Base-by-base conservation (phyloP, 2,797 vertebrate species). In the Borostomias antarcticus region DNA sequence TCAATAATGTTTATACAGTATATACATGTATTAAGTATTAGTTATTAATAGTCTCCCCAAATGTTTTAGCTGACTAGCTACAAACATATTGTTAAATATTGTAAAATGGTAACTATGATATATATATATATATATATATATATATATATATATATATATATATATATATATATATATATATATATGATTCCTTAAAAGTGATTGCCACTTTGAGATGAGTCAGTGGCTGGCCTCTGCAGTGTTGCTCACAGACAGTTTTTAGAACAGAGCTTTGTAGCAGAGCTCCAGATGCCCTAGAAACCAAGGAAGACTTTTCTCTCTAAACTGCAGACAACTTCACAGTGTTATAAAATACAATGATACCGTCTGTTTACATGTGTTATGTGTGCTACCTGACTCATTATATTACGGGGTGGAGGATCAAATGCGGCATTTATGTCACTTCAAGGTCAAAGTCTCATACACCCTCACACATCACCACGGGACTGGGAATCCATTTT, bases 151-250 rank as follows among this genome's bases (percentile, higher is more conserved):
- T n/a, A n/a, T n/a, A n/a, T n/a, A n/a, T n/a, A n/a, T n/a, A n/a
- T n/a, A n/a, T n/a, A n/a, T n/a, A n/a, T n/a, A n/a, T n/a, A n/a
- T n/a, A n/a, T n/a, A n/a, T n/a, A n/a, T n/a, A n/a, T n/a, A n/a
- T n/a, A n/a, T n/a, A n/a, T n/a, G n/a, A n/a, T n/a, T n/a, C n/a
- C n/a, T n/a, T n/a, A n/a, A n/a, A 77, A 75, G 79, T 74, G 81
- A 83, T 77, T 75, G n/a, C 30, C 64, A 10, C 74, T 81, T n/a
- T 74, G 47, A 63, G 73, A 66, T 53, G 76, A 79, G 67, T 84
- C 80, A 64, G 72, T 56, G 29, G 29, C 73, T 56, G 74, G 58
- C 65, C 69, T 74, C 58, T 23, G 58, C 63, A 58, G 68, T 6
- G 60, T 58, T 68, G 65, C 66, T 62, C 66, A 54, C 66, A 69